Evolutionary conservation across 2,113 vertebrate species (phyloP).

Genomic region (Gymnorhina tibicen): DNA sequence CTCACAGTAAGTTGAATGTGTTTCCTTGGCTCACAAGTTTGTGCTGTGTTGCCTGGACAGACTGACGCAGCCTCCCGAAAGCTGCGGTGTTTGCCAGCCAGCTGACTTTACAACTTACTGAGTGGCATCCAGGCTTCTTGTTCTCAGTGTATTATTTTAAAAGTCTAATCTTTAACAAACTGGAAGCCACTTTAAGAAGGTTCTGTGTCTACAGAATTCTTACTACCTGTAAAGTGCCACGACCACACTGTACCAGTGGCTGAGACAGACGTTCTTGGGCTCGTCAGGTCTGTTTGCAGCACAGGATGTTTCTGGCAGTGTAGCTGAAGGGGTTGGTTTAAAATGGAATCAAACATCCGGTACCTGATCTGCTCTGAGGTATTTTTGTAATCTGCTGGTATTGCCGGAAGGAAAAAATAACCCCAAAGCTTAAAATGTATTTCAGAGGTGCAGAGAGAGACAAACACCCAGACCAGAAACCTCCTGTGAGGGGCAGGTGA

Average conservation of each 20-base stretch:
- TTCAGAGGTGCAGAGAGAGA: neutral
- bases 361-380: neutral
- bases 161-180: neutral
- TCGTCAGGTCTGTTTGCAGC: neutral
- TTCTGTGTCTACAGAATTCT: neutral
- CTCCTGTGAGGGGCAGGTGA: neutral
- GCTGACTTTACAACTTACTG: rapidly evolving
- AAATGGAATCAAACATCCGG: neutral
- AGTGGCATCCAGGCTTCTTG: neutral
- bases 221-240: neutral
- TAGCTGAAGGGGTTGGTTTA: neutral
- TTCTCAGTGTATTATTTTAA: neutral
- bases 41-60: neutral
- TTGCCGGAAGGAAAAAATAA: neutral
- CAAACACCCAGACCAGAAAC: neutral
- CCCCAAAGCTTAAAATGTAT: neutral
- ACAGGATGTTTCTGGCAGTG: neutral
- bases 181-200: neutral
- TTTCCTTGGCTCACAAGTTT: neutral
- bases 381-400: neutral
- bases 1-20: neutral
- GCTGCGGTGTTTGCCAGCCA: rapidly evolving
- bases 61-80: neutral
- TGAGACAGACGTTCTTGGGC: rapidly evolving
- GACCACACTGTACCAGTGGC: rapidly evolving